These are phyloP conservation scores for Ameiurus melas DNA, from an alignment of 2,113 vertebrate species.

Conservation along the genomic window DNA sequence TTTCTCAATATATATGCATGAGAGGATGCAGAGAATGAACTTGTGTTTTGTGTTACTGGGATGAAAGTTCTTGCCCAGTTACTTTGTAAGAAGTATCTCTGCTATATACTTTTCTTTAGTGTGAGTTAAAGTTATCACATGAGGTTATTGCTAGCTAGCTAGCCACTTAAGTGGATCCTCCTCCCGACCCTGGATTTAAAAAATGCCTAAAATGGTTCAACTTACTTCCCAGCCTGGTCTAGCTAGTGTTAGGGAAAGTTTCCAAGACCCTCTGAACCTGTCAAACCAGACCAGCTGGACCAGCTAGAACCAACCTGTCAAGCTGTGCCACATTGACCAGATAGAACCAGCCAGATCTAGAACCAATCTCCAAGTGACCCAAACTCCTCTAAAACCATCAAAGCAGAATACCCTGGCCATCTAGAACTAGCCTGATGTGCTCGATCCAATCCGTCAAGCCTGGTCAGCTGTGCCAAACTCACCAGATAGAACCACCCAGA, in stretches of 20 bases:
- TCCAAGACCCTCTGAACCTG: background rate
- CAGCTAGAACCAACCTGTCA: no score
- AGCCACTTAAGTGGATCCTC: background rate
- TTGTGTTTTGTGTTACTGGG: background rate
- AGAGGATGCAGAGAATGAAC: background rate
- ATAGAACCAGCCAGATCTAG: background rate
- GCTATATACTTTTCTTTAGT: background rate
- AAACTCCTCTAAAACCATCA: background rate
- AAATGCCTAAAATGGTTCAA: no score
- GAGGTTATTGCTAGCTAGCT: background rate
- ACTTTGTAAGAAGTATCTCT: no score
- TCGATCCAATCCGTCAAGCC: background rate
- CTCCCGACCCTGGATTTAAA: background rate
- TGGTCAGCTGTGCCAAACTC: no score
- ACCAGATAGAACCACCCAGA: background rate
- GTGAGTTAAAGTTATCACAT: background rate
- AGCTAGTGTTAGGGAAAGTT: background rate
- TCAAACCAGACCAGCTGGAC: background rate
- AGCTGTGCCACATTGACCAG: no score
- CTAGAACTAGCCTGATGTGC: background rate
- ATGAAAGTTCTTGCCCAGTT: background rate
- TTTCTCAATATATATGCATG: background rate
- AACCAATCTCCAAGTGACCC: background rate
- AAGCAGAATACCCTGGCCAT: background rate
- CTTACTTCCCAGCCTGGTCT: background rate